These are phyloP conservation scores for Platyscapa corneri DNA, from an alignment of 1,140 invertebrate species.

Conservation along the genomic window DNA sequence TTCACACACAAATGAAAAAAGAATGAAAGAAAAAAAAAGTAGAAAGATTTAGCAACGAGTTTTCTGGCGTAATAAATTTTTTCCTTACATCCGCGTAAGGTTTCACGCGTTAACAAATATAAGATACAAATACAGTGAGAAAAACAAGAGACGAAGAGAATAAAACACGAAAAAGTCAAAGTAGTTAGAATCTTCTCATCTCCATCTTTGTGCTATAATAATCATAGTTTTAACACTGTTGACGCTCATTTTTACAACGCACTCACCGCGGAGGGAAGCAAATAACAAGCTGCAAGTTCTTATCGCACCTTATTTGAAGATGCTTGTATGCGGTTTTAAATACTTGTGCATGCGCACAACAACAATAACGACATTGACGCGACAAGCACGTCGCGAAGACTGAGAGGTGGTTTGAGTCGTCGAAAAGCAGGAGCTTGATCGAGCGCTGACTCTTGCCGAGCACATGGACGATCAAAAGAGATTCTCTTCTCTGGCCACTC, in stretches of 20 bases:
- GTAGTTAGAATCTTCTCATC: background rate
- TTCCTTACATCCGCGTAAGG: too few species aligned
- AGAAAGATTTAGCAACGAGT: too few species aligned
- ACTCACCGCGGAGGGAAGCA: background rate
- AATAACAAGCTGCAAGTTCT: background rate
- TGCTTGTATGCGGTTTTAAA: background rate
- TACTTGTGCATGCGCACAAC: background rate
- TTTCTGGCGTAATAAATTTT: too few species aligned
- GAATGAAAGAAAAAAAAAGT: too few species aligned
- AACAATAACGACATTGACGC: conserved; percentile 40
- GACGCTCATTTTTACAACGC: background rate
- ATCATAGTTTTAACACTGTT: background rate
- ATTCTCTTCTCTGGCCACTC: background rate
- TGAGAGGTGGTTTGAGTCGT: conserved; percentile 55
- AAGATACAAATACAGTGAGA: background rate
- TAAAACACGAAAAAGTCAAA: background rate
- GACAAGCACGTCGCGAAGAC: conserved; percentile 71
- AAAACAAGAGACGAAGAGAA: background rate
- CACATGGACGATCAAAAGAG: background rate
- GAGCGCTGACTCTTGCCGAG: conserved; percentile 33
- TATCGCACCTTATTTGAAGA: background rate
- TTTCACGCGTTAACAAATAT: too few species aligned
- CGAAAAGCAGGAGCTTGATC: conserved; percentile 31
- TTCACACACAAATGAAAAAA: too few species aligned
- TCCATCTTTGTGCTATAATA: background rate